Evolutionary conservation across 2,113 vertebrate species (phyloP).

Genomic region (Copsychus sechellarum): DNA sequence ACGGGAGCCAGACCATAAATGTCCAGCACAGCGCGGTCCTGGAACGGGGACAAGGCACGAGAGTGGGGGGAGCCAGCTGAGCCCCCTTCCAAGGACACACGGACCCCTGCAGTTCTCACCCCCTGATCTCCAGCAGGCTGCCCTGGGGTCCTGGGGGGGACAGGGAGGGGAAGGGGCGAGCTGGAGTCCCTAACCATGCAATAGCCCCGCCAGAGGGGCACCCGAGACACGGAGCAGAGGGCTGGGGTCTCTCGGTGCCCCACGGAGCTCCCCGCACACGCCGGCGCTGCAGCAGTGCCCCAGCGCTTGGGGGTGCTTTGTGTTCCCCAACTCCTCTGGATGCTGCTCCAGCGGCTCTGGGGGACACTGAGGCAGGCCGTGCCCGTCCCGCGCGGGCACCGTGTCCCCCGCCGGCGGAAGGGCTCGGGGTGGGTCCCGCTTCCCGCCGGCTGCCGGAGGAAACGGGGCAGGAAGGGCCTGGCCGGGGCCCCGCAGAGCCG

Average conservation of each 20-base stretch:
- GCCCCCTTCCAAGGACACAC: not conserved
- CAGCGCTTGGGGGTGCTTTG: fast-evolving
- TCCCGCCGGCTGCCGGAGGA: constrained; percentile 50
- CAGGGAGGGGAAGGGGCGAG: not conserved
- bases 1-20: constrained; percentile 29
- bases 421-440: constrained; percentile 10
- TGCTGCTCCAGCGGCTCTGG: fast-evolving
- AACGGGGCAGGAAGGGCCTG: constrained; percentile 52
- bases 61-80: fast-evolving
- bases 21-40: not conserved
- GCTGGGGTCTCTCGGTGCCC: not conserved
- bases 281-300: fast-evolving
- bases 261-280: fast-evolving
- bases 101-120: not conserved
- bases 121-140: not conserved
- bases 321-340: not conserved
- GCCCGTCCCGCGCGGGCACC: not conserved
- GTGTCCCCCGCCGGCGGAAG: not conserved
- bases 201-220: not conserved
- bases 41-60: not conserved
- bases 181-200: fast-evolving
- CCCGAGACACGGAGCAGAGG: not conserved
- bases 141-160: no score
- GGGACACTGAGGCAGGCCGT: fast-evolving
- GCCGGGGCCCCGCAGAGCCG: not conserved